Percentiles rank a stretch among this genome's conserved stretches.
phyloP scores from a whole-genome alignment of 2,888 invertebrate genomes.

The Euplexia lucipara region DNA sequence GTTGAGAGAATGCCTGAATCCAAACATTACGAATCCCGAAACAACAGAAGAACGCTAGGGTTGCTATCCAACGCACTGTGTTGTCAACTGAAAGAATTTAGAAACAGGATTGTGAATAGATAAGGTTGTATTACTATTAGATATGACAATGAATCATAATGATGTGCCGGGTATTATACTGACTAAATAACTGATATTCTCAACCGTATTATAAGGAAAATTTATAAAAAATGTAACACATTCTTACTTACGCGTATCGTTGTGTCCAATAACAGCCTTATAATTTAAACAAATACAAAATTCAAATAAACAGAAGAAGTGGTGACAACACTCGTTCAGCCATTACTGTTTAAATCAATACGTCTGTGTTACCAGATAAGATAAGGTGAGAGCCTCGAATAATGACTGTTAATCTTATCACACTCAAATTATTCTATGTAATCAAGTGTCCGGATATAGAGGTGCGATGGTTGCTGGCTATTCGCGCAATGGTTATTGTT shows the following conservation, averaged over 20 bases:
- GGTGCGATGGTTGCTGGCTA: conserved; percentile 30
- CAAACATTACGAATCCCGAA: conserved; percentile 72
- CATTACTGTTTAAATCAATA: conserved; percentile 81
- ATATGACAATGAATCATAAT: conserved; percentile 44
- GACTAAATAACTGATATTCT: neutral
- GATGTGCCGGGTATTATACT: neutral
- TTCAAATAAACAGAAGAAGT: conserved; percentile 70
- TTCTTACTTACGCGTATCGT: conserved; percentile 63
- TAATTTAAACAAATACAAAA: conserved; percentile 51
- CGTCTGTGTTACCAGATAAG: conserved; percentile 79
- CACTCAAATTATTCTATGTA: conserved; percentile 71
- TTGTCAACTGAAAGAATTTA: conserved; percentile 64
- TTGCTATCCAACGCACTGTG: conserved; percentile 63
- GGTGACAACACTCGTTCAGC: conserved; percentile 70
- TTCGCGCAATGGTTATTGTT: conserved; percentile 7
- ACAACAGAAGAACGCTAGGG: conserved; percentile 65
- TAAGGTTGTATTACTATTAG: conserved; percentile 11
- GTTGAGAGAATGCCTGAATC: conserved; percentile 81
- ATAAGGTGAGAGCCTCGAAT: conserved; percentile 77
- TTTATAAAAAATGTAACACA: neutral
- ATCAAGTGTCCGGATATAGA: conserved; percentile 62
- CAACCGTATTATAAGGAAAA: neutral
- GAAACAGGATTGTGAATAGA: conserved; percentile 4
- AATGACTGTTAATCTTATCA: conserved; percentile 84
- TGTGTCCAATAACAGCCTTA: conserved; percentile 56